Conservation (phyloP, 2,113 vertebrate species). For the Progne subis region DNA sequence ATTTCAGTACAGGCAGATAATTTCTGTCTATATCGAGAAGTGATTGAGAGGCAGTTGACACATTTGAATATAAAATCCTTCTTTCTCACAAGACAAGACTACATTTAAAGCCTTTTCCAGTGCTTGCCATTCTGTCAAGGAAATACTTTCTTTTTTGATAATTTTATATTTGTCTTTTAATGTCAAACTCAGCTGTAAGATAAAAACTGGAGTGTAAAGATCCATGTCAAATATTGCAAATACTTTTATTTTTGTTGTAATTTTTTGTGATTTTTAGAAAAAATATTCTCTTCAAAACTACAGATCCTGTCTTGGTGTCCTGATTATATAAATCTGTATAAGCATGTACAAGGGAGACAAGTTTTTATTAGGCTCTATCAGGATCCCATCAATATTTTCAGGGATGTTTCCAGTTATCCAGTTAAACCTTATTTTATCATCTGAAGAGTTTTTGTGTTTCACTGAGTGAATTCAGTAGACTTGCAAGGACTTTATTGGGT, state of each 20-base stretch:
- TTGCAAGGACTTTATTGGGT: neutral
- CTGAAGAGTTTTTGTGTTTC: neutral
- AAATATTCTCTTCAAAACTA: neutral
- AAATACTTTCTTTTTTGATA: neutral
- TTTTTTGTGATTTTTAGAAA: fast-evolving
- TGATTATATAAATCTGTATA: neutral
- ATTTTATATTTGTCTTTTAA: neutral
- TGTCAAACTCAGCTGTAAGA: neutral
- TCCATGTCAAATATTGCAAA: neutral
- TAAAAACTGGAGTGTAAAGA: neutral
- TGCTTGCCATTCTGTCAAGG: neutral
- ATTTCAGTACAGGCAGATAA: neutral
- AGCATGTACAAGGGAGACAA: neutral
- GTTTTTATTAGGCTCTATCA: fast-evolving
- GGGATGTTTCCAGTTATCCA: neutral
- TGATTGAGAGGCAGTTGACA: neutral
- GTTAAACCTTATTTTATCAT: neutral
- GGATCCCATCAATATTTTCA: neutral
- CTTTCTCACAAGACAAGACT: neutral
- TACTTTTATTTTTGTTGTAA: neutral
- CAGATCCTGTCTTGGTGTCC: neutral
- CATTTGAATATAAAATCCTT: neutral
- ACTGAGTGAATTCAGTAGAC: neutral
- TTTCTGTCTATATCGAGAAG: neutral
- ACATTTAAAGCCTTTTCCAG: neutral